A percentile compares a stretch with the other conserved stretches of the same genome.
These are phyloP conservation scores for Antheraea pernyi DNA, from an alignment of 1,140 invertebrate species.

Conservation along the genomic window DNA sequence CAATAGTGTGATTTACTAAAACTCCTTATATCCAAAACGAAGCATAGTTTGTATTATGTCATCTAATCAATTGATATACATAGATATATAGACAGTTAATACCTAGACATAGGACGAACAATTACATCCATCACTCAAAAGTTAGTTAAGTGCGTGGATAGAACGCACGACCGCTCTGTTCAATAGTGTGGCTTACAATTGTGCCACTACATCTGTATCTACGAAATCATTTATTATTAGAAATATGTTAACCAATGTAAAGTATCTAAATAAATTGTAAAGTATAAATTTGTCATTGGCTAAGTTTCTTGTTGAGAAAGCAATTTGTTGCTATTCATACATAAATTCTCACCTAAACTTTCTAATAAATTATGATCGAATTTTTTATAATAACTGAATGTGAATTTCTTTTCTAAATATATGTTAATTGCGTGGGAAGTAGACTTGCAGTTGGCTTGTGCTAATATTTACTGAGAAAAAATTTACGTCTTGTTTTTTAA, in stretches of 20 bases:
- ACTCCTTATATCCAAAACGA: too few relatives aligned
- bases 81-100: too few relatives aligned
- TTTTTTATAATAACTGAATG: neutral
- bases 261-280: neutral
- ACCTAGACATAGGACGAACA: too few relatives aligned
- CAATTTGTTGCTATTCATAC: neutral
- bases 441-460: neutral
- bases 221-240: too few relatives aligned
- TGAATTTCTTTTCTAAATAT: neutral
- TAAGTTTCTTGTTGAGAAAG: neutral
- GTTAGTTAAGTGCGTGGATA: too few relatives aligned
- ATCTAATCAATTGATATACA: too few relatives aligned
- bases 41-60: too few relatives aligned
- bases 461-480: slow-evolving; percentile 3
- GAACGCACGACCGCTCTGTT: too few relatives aligned
- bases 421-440: neutral
- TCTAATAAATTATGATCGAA: neutral
- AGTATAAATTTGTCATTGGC: neutral
- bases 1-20: too few relatives aligned
- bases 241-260: neutral
- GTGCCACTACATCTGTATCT: too few relatives aligned
- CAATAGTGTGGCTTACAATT: too few relatives aligned
- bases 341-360: neutral
- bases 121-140: too few relatives aligned
- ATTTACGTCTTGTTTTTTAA: neutral